Percentiles rank a stretch among this genome's conserved stretches.
These are phyloP conservation scores for Pyrocephalus nanus DNA, from an alignment of 2,797 vertebrate species.

Conservation along the genomic window DNA sequence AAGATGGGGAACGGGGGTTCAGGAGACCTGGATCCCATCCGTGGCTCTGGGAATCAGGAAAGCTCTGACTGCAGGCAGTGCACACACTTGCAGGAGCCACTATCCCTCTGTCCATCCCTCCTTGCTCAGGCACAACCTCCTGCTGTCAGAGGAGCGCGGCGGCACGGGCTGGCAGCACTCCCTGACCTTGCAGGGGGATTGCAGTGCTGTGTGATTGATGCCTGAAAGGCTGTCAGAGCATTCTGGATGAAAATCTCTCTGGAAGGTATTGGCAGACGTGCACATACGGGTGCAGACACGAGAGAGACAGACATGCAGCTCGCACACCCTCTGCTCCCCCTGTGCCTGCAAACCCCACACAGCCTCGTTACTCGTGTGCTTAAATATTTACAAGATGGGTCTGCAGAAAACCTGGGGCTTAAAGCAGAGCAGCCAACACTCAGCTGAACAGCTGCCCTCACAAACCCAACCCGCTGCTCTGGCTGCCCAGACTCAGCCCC, in stretches of 20 bases:
- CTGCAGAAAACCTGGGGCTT: not conserved
- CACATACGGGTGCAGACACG: not conserved
- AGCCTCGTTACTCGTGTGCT: not conserved
- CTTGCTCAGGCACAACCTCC: not conserved
- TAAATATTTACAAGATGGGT: not conserved
- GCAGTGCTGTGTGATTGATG: not conserved
- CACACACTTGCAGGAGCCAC: not conserved
- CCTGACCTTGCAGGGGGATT: constrained; percentile 5
- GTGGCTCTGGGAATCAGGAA: not conserved
- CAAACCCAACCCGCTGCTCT: not conserved
- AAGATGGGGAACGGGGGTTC: not conserved
- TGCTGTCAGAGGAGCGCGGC: not conserved
- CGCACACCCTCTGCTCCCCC: not conserved
- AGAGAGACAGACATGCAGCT: not conserved
- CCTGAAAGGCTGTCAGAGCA: constrained; percentile 6
- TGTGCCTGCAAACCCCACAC: not conserved
- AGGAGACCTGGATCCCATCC: not conserved
- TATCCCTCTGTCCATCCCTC: not conserved
- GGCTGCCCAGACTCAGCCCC: not conserved
- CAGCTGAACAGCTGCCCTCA: not conserved
- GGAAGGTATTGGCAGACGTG: not conserved
- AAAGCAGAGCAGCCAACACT: not conserved
- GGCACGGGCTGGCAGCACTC: not conserved
- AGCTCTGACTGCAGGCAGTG: not conserved
- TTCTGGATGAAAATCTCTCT: not conserved